Percentiles rank a stretch among this genome's conserved stretches.
These are phyloP conservation scores for Chamaea fasciata DNA, from an alignment of 2,113 vertebrate species.

Conservation along the genomic window DNA sequence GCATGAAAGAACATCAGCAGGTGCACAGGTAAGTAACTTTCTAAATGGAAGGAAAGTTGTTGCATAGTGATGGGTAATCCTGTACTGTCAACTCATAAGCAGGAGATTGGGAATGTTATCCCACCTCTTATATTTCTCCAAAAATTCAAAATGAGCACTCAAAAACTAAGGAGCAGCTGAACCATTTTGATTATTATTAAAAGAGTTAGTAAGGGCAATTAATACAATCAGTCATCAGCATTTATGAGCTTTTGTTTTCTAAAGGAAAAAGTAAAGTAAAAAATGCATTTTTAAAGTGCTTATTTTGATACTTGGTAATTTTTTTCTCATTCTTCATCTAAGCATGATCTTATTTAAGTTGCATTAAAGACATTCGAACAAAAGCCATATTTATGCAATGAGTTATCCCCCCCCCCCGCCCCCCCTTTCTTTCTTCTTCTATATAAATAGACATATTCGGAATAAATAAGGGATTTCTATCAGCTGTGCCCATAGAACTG, in stretches of 20 bases:
- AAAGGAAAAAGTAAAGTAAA: background rate
- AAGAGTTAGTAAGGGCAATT: background rate
- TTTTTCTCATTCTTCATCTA: background rate
- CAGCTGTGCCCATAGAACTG: background rate
- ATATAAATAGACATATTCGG: background rate
- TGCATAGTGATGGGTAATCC: background rate
- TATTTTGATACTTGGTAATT: background rate
- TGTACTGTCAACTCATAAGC: background rate
- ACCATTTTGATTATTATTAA: background rate
- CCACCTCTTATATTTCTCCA: background rate
- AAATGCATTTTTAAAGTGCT: background rate
- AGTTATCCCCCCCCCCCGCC: background rate
- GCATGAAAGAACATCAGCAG: background rate
- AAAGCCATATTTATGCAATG: background rate
- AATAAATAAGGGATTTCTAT: background rate
- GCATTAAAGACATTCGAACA: background rate
- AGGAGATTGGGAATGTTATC: background rate
- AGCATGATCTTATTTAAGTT: background rate
- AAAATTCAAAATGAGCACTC: background rate
- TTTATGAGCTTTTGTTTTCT: background rate
- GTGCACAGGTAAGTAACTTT: background rate
- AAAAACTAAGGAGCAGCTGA: background rate
- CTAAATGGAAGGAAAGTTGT: background rate
- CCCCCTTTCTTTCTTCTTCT: background rate
- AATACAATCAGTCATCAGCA: background rate